Evolutionary conservation across 2,888 invertebrate genomes (phyloP), one percentile per base, ranked within the genome.

Genomic region (Baronia brevicornis): DNA sequence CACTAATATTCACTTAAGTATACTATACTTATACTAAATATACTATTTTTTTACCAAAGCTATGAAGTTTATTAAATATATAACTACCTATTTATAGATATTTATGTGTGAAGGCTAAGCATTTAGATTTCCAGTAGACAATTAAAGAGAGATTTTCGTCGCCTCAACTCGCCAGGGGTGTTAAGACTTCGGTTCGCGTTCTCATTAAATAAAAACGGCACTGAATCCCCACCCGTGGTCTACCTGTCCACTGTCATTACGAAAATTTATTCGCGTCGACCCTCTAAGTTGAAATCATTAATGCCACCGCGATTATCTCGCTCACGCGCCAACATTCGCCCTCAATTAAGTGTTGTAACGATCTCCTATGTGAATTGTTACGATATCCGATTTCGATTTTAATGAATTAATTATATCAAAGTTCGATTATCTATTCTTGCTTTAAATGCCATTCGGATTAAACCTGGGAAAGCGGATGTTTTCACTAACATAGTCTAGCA

Each of bases 221-320:
- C 13, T 28, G 23, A 5, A 13, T 23, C 24, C 29, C 7, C 10
- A 12, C 11, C 12, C 15, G 35, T 35, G 35, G 29, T 29, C 29
- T 35, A 35, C 35, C 35, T 25, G 35, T 35, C 25, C 15, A 12
- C 14, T 25, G 35, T 35, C 35, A 35, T 35, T 35, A 35, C 35
- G 35, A 29, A 35, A 35, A 35, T 35, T 35, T 35, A 35, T 35
- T 35, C 35, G 29, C 35, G 29, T 25, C 24, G 24, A 15, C 71
- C 67, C 73, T 75, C 77, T 78, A 78, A 80, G 77, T 70, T 71
- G 69, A 70, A 75, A 78, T 79, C 79, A 78, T 80, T 80, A 78
- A 79, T 62, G 68, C 65, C 48, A 39, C 46, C 54, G 53, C 62
- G 84, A 82, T 85, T 79, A 85, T 85, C 84, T 78, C 52, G 53